Conservation (phyloP, 2,888 invertebrate species). For the Orthosia gracilis region DNA sequence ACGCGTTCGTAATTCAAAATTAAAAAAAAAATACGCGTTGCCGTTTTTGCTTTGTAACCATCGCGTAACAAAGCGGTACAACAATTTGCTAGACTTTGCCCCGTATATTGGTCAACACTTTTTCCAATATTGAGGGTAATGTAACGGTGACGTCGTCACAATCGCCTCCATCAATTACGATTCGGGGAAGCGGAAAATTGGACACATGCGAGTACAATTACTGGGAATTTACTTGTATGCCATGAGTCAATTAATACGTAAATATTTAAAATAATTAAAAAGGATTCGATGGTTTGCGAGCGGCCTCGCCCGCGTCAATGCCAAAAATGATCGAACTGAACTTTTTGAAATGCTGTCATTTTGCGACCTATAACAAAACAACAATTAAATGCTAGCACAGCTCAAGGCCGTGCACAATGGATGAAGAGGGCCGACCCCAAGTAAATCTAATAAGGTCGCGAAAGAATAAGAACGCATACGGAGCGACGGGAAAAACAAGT, state of each 20-base stretch:
- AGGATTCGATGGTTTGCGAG: not conserved
- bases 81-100: slow-evolving; percentile 31
- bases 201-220: not conserved
- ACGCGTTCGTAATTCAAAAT: no score
- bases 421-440: no score
- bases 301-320: no score
- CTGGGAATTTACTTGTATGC: not conserved
- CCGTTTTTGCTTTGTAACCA: not conserved
- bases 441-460: no score
- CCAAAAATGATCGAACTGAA: no score
- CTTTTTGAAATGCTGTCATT: no score
- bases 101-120: slow-evolving; percentile 15
- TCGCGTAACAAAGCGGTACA: not conserved
- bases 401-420: no score
- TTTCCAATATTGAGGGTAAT: slow-evolving; percentile 26
- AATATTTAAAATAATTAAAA: not conserved
- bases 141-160: slow-evolving; percentile 38
- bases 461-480: no score
- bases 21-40: no score
- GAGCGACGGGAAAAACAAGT: no score
- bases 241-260: not conserved
- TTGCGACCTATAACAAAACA: no score
- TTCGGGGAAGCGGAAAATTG: slow-evolving; percentile 17
- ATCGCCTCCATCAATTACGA: slow-evolving; percentile 28
- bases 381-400: no score